Evolutionary conservation across 2,888 invertebrate genomes (phyloP), one percentile per base, ranked within the genome.

Genomic region (Tetranychus truncatus): DNA sequence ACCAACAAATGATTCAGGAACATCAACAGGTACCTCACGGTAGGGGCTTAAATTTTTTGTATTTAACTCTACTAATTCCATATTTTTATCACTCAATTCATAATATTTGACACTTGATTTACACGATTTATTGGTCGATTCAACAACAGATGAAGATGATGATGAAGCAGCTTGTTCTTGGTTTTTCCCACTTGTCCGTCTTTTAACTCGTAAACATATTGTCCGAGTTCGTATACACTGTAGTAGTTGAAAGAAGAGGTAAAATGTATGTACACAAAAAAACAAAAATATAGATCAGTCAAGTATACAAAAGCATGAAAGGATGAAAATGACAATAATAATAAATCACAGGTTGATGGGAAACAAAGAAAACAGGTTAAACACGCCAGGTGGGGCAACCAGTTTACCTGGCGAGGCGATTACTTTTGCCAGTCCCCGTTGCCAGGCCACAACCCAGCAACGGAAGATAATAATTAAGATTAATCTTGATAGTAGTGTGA

Each of bases 21-120:
- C 95, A 85, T 96, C 96, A 84, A 96, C 95, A 83, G 96, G 94
- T 92, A 95, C 93, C 88, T 96, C 96, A 83, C 95, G 89, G 87
- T 95, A 95, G 6, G 9, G 55, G 55, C 55, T 45, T 45, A 67
- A 8, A 24, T 45, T 72, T 69, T 44, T 74, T 6, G 66, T 72
- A 20, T 76, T 76, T 7, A 76, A 46, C 45, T 76, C 76, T 18
- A 76, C 73, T 45, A 76, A 44, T 45, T 76, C 76, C 76, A 76
- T 76, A n/a, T 73, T 76, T 72, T 72, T 65, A 65, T 73, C 73
- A 65, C 73, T 55, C 24, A 73, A 21, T 65, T 73, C 73, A 15
- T 20, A n/a, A 73, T 65, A 65, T 55, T 73, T 65, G 20, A 65
- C 45, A 46, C 72, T 72, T 34, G 55, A 15, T 55, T 55, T 55